Evolutionary conservation across 1,140 invertebrate species (phyloP).

Genomic region (Mactra quadrangularis): DNA sequence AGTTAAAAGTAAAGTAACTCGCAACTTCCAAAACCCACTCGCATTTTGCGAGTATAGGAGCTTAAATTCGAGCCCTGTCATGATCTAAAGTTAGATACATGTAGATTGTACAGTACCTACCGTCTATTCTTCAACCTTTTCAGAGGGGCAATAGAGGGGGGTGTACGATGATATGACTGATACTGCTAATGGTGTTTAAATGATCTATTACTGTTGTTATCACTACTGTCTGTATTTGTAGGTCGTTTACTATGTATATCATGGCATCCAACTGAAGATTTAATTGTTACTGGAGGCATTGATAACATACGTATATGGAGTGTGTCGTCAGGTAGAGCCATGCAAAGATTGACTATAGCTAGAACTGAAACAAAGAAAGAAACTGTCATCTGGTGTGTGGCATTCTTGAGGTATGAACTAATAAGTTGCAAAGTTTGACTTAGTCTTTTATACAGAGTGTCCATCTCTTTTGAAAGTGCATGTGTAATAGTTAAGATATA

Average conservation of each 20-base stretch:
- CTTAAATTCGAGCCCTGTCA: too few relatives aligned
- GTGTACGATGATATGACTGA: too few relatives aligned
- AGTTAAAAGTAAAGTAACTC: too few relatives aligned
- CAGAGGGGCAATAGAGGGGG: too few relatives aligned
- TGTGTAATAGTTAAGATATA: too few relatives aligned
- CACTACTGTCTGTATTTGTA: constrained; percentile 73
- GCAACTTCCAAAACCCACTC: too few relatives aligned
- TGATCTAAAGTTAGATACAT: too few relatives aligned
- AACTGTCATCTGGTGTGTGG: constrained; percentile 94
- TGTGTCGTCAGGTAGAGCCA: constrained; percentile 91
- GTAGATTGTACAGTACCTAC: too few relatives aligned
- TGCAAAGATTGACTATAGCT: constrained; percentile 91
- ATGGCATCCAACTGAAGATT: constrained; percentile 91
- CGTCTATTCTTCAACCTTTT: too few relatives aligned
- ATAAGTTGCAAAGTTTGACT: neutral
- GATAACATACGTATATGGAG: constrained; percentile 95
- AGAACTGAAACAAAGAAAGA: constrained; percentile 85
- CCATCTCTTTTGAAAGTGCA: neutral
- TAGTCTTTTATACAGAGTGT: neutral
- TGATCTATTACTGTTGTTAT: neutral
- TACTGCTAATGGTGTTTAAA: too few relatives aligned
- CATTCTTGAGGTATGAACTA: constrained; percentile 87
- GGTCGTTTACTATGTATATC: constrained; percentile 93
- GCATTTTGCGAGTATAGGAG: too few relatives aligned
- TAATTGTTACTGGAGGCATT: constrained; percentile 92